These are phyloP conservation scores for Agrochola lychnidis DNA, from an alignment of 2,888 invertebrate species.

Conservation along the genomic window DNA sequence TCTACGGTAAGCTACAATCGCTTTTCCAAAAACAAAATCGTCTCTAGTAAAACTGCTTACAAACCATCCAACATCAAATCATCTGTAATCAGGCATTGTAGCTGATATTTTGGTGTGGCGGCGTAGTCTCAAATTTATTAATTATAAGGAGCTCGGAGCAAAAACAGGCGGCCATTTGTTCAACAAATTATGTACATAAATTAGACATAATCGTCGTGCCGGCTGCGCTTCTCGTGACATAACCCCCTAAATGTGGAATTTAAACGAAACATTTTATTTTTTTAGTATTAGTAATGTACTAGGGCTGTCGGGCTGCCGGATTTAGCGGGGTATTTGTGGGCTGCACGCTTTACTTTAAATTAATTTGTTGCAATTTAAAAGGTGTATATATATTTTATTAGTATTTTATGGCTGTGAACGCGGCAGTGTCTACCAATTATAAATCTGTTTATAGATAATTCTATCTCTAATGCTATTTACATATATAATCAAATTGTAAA, in stretches of 20 bases:
- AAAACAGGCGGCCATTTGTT: slow-evolving; percentile 71
- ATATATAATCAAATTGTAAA: background rate
- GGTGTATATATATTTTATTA: background rate
- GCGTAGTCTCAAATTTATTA: slow-evolving; percentile 67
- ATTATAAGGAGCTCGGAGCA: slow-evolving; percentile 67
- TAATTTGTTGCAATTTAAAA: background rate
- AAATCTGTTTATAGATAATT: background rate
- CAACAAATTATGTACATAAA: slow-evolving; percentile 78
- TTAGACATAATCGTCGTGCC: slow-evolving; percentile 73
- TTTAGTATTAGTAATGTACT: slow-evolving; percentile 40
- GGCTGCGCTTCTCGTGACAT: slow-evolving; percentile 68
- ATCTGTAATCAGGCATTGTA: slow-evolving; percentile 44
- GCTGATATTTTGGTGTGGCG: slow-evolving; percentile 49
- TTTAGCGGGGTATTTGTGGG: background rate
- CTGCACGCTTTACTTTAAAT: background rate
- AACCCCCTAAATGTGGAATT: slow-evolving; percentile 62
- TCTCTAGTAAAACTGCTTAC: background rate
- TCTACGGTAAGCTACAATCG: too few species aligned
- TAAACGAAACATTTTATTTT: slow-evolving; percentile 62
- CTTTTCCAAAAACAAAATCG: background rate
- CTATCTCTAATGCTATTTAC: background rate
- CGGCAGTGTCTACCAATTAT: background rate
- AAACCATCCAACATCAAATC: slow-evolving; percentile 1
- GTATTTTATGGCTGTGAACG: background rate
- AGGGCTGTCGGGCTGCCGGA: slow-evolving; percentile 18